These are phyloP conservation scores for Prinia subflava DNA, from an alignment of 2,113 vertebrate genomes.

Conservation along the genomic window DNA sequence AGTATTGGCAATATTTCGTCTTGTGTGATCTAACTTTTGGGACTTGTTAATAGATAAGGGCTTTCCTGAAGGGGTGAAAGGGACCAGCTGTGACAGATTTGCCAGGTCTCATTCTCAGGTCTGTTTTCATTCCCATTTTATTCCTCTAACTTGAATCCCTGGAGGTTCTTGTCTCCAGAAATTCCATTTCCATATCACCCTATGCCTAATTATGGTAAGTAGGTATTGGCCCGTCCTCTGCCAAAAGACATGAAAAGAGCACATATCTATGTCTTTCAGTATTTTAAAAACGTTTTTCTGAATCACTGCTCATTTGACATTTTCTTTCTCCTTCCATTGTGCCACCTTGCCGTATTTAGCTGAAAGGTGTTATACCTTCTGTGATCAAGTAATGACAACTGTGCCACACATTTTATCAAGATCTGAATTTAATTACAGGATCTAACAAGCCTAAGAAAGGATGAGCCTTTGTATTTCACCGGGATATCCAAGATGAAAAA, in stretches of 20 bases:
- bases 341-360: conserved; percentile 11
- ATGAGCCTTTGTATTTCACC: conserved; percentile 40
- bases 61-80: background rate
- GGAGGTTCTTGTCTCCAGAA: background rate
- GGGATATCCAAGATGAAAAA: conserved; percentile 40
- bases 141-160: background rate
- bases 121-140: background rate
- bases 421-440: conserved; percentile 60
- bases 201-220: background rate
- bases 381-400: conserved; percentile 47
- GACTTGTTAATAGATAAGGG: background rate
- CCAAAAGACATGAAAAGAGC: background rate
- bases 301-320: conserved; percentile 41
- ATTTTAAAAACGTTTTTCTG: conserved; percentile 7
- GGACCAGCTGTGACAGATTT: background rate
- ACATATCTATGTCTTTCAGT: background rate
- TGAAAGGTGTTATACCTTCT: conserved; percentile 44
- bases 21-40: background rate
- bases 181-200: background rate
- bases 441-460: conserved; percentile 26
- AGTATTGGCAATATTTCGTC: background rate
- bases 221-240: background rate
- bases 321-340: conserved; percentile 17
- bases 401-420: conserved; percentile 26
- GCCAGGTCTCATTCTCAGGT: background rate